Conservation (phyloP, 2,113 vertebrate species). For the Eolophus roseicapilla region DNA sequence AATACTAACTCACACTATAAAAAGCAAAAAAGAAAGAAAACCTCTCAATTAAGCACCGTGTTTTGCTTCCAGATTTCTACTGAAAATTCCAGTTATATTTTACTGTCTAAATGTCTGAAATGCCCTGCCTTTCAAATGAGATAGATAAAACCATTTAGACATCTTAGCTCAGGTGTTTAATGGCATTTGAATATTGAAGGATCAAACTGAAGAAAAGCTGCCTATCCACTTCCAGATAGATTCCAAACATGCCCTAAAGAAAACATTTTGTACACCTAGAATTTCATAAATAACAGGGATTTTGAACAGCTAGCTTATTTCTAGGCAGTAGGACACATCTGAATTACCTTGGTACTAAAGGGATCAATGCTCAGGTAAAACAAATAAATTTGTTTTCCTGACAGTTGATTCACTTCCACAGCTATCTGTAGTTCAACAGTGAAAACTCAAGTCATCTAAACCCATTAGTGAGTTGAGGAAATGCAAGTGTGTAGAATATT, state of each 20-base stretch:
- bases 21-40: not conserved
- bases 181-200: not conserved
- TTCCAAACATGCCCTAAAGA: not conserved
- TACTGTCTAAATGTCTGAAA: not conserved
- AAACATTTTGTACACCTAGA: not conserved
- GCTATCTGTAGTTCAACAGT: not conserved
- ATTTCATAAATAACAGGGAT: not conserved
- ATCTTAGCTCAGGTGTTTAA: not conserved
- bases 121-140: not conserved
- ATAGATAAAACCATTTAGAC: not conserved
- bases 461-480: not conserved
- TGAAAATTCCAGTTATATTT: not conserved
- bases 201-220: not conserved
- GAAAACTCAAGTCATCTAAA: not conserved
- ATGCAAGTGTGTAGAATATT: not conserved
- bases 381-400: rapidly evolving
- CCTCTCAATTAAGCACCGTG: rapidly evolving
- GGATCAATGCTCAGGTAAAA: not conserved
- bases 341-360: not conserved
- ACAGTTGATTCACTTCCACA: not conserved
- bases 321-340: not conserved
- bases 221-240: not conserved
- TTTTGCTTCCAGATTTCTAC: not conserved
- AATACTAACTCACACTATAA: not conserved
- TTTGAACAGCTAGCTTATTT: not conserved